Conservation (phyloP, 2,888 invertebrate species). For the Lithophane semibrunnea region DNA sequence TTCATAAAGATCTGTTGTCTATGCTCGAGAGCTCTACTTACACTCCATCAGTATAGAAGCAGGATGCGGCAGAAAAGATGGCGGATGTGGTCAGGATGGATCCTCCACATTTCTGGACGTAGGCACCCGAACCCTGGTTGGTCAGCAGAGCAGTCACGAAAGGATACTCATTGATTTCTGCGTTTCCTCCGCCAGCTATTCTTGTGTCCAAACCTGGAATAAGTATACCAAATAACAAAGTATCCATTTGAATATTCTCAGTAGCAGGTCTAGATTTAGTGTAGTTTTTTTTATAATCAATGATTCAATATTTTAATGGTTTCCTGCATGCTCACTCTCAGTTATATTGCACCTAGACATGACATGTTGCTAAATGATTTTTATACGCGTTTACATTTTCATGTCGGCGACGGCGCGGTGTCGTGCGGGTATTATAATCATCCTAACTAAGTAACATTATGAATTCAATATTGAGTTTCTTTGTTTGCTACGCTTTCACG, state of each 20-base stretch:
- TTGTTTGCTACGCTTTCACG: too few species aligned
- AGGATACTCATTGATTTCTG: slow-evolving; percentile 74
- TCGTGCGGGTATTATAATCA: neutral
- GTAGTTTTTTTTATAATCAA: too few species aligned
- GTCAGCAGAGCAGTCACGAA: slow-evolving; percentile 77
- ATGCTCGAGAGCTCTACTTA: slow-evolving; percentile 65
- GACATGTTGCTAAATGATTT: slow-evolving; percentile 33
- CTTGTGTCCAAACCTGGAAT: slow-evolving; percentile 60
- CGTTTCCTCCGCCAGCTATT: slow-evolving; percentile 78
- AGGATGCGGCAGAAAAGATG: slow-evolving; percentile 82
- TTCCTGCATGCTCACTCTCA: slow-evolving; percentile 13
- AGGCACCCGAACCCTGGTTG: slow-evolving; percentile 71
- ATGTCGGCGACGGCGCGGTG: too few species aligned
- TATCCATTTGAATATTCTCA: neutral
- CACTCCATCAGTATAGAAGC: slow-evolving; percentile 75
- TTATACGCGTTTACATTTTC: neutral
- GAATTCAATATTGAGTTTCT: too few species aligned
- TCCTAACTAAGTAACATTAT: too few species aligned
- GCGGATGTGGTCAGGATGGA: slow-evolving; percentile 75
- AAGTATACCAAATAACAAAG: neutral
- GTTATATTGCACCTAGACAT: slow-evolving; percentile 31
- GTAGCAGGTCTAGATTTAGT: neutral
- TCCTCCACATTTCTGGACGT: slow-evolving; percentile 80
- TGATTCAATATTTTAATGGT: slow-evolving; percentile 6
- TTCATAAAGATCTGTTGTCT: neutral